Evolutionary conservation across 2,113 vertebrate species (phyloP).

Genomic region (Isurus oxyrinchus): DNA sequence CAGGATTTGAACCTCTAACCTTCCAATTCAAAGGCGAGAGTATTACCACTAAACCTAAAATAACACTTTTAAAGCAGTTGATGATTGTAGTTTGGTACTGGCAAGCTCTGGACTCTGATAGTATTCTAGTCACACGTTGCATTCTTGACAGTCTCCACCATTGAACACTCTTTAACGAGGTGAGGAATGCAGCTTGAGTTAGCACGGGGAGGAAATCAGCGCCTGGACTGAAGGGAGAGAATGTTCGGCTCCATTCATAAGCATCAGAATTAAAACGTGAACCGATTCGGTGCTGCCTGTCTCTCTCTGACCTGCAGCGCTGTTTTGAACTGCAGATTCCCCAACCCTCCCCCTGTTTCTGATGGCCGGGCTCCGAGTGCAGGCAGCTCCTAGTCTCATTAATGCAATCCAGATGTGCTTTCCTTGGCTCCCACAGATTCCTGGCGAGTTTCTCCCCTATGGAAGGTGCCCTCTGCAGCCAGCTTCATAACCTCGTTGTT

Average conservation of each 20-base stretch:
- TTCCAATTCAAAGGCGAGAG: background rate
- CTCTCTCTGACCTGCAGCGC: background rate
- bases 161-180: background rate
- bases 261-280: background rate
- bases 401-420: slow-evolving; percentile 27
- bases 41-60: background rate
- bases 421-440: slow-evolving; percentile 28
- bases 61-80: background rate
- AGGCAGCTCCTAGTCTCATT: background rate
- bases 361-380: background rate
- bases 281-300: background rate
- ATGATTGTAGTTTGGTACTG: background rate
- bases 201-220: background rate
- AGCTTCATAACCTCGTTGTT: background rate
- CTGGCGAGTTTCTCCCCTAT: background rate
- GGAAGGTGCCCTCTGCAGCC: background rate
- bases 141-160: background rate
- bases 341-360: background rate
- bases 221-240: background rate
- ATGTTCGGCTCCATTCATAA: background rate
- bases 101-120: background rate
- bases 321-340: background rate
- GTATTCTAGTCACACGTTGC: background rate
- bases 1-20: background rate
- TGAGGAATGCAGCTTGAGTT: background rate